These are phyloP conservation scores for Eugnorisma glareosa DNA, from an alignment of 2,888 invertebrate genomes.

Conservation along the genomic window DNA sequence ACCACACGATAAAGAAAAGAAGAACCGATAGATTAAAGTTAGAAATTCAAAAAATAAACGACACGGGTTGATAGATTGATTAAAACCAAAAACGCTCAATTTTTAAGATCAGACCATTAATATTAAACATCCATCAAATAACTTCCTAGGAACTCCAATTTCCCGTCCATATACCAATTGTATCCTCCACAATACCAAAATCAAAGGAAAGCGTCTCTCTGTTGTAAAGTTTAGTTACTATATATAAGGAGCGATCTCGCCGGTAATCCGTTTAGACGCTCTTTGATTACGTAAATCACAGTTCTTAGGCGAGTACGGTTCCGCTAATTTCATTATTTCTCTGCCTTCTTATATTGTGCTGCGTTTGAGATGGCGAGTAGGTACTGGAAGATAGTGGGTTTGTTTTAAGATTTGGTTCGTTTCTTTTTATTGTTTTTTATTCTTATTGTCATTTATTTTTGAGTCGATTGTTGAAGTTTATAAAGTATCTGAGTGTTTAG, in stretches of 20 bases:
- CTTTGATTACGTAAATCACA: constrained; percentile 87
- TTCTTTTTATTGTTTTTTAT: not conserved
- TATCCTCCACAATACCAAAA: constrained; percentile 34
- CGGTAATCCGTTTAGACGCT: constrained; percentile 77
- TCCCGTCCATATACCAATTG: not conserved
- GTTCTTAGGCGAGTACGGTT: constrained; percentile 79
- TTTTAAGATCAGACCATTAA: not conserved
- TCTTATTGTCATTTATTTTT: not conserved
- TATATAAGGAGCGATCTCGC: constrained; percentile 67
- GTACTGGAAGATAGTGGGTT: constrained; percentile 16
- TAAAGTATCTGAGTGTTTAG: not conserved
- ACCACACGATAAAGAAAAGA: too few relatives aligned
- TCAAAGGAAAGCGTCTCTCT: constrained; percentile 31
- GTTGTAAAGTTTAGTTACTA: constrained; percentile 61
- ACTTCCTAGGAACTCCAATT: not conserved
- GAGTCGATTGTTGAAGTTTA: not conserved
- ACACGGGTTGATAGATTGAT: not conserved
- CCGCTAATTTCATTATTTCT: constrained; percentile 82
- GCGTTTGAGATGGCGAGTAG: constrained; percentile 49
- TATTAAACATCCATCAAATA: not conserved
- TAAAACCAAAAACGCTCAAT: not conserved
- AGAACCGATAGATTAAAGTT: too few relatives aligned
- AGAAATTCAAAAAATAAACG: not conserved
- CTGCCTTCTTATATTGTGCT: constrained; percentile 63
- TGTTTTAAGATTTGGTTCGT: not conserved